phyloP scores from a whole-genome alignment of 2,113 vertebrate species.

The Pitta sordida region DNA sequence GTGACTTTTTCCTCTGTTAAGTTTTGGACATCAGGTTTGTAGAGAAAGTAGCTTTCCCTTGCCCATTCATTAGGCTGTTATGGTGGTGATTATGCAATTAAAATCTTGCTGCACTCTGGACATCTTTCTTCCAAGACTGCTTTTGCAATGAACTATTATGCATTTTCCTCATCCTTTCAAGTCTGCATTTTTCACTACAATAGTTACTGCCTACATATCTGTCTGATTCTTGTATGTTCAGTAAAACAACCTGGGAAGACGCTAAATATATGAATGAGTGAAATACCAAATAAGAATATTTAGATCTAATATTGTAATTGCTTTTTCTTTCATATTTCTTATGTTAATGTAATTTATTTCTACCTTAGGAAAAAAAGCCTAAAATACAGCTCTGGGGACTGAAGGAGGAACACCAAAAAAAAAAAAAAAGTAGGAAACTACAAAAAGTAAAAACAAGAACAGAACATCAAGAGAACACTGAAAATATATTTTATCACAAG shows the following conservation, averaged over 20 bases:
- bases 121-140: background rate
- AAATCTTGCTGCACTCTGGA: background rate
- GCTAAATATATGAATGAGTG: background rate
- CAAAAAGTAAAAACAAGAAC: background rate
- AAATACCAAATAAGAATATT: background rate
- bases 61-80: background rate
- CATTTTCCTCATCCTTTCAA: background rate
- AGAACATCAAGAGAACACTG: background rate
- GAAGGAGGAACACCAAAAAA: background rate
- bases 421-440: background rate
- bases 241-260: background rate
- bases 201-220: background rate
- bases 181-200: background rate
- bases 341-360: background rate
- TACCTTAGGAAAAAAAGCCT: background rate
- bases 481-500: slow-evolving; percentile 24
- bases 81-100: background rate
- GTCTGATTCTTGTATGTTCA: background rate
- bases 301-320: background rate
- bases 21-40: background rate
- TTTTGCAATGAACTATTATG: background rate
- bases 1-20: background rate
- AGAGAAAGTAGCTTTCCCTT: background rate
- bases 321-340: background rate
- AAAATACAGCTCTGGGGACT: background rate